phyloP scores from a whole-genome alignment of 2,113 vertebrate genomes.

The Lasiurus cinereus region DNA sequence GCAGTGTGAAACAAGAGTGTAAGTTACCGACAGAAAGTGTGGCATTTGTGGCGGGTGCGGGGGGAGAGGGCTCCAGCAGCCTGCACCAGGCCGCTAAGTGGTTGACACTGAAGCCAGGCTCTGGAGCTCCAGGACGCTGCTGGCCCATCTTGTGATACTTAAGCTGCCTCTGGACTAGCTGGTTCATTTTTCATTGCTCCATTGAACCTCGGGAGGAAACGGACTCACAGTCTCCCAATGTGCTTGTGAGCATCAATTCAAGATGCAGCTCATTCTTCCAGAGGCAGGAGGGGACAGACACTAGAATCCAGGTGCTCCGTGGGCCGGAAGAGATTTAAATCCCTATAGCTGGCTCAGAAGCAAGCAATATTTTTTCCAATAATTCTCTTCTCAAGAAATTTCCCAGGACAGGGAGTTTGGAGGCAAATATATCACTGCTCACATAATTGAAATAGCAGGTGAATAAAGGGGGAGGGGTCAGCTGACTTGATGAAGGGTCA shows the following conservation, averaged over 20 bases:
- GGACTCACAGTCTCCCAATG: slow-evolving; percentile 18
- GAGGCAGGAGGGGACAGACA: slow-evolving; percentile 63
- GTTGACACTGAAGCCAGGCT: not conserved
- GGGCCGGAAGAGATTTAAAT: slow-evolving; percentile 71
- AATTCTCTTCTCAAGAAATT: slow-evolving; percentile 67
- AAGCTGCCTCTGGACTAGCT: not conserved
- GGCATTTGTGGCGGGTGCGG: not conserved
- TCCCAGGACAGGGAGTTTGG: slow-evolving; percentile 66
- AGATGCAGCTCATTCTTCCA: slow-evolving; percentile 57
- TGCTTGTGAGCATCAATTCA: slow-evolving; percentile 53
- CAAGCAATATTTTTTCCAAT: slow-evolving; percentile 57
- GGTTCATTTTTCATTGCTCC: slow-evolving; percentile 65
- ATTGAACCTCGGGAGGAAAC: slow-evolving; percentile 65
- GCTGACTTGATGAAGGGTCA: slow-evolving; percentile 63
- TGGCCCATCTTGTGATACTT: not conserved
- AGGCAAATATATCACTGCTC: slow-evolving; percentile 61
- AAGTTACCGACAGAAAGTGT: not conserved
- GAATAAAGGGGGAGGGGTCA: slow-evolving; percentile 16
- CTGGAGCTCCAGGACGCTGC: not conserved
- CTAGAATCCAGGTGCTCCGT: slow-evolving; percentile 69
- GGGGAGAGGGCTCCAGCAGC: not conserved
- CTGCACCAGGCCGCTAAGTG: not conserved
- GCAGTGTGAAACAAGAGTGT: not conserved
- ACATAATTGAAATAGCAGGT: slow-evolving; percentile 77
- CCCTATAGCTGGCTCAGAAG: slow-evolving; percentile 23